phyloP scores from a whole-genome alignment of 2,888 invertebrate species.

The Caenorhabditis panamensis region DNA sequence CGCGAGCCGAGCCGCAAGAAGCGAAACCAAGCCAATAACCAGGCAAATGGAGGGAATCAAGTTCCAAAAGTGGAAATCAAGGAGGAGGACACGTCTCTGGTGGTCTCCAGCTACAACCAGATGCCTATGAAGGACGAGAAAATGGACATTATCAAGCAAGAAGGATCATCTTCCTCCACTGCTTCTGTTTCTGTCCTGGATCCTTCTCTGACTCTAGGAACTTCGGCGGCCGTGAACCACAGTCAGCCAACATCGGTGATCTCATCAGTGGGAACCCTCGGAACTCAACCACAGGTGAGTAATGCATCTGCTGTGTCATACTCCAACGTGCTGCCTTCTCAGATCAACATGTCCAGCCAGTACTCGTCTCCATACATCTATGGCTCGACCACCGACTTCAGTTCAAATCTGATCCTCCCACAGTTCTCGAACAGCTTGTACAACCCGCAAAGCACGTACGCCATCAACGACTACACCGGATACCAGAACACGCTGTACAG shows the following conservation, averaged over 20 bases:
- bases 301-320: not conserved
- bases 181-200: conserved; percentile 5
- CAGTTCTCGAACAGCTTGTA: conserved; percentile 43
- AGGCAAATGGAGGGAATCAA: conserved; percentile 11
- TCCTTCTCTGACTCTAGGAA: conserved; percentile 17
- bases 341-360: conserved; percentile 44
- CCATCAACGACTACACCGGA: conserved; percentile 57
- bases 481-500: conserved; percentile 69
- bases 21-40: conserved; percentile 18
- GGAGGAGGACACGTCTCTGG: conserved; percentile 37
- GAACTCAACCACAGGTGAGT: conserved; percentile 58
- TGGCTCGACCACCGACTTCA: conserved; percentile 37
- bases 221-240: conserved; percentile 38
- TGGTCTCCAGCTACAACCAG: not conserved
- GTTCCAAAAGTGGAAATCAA: conserved; percentile 27
- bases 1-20: conserved; percentile 85
- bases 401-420: conserved; percentile 23
- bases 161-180: conserved; percentile 5
- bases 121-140: conserved; percentile 18
- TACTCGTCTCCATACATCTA: conserved; percentile 45
- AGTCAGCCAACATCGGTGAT: conserved; percentile 71
- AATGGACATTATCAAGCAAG: conserved; percentile 30
- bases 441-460: conserved; percentile 34
- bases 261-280: conserved; percentile 65
- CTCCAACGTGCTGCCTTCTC: conserved; percentile 3